Evolutionary conservation across 2,888 invertebrate species (phyloP), one percentile per base, ranked within the genome.

Genomic region (Hemithea aestivaria): DNA sequence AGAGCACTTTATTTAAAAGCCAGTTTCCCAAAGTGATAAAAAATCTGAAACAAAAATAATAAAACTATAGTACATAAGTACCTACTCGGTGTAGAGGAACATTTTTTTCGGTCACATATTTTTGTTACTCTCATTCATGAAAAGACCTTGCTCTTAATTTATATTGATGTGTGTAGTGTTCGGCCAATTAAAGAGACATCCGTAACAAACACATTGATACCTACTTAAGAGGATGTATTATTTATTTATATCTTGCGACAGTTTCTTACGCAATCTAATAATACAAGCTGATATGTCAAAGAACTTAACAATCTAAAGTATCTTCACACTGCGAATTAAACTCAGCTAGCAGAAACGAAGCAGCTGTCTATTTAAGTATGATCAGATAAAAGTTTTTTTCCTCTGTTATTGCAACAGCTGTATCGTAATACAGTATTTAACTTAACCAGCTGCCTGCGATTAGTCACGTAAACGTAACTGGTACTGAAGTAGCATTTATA

Each of bases 1-100:
- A 5, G 24, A 29, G 35, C 35, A 52, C 46, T 59, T 57, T 65
- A 61, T 66, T 59, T 63, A 42, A 41, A 35, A 55, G 60, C 68
- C 65, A 67, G 66, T 48, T 54, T 67, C 53, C 41, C 40, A 28
- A 39, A 35, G 35, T 31, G 24, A 39, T 20, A 41, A 11, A 20
- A 38, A 60, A 66, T 65, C 70, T 71, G 70, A 38, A 71, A 70
- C 58, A 62, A n/a, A n/a, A n/a, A 66, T 37, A 45, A 36, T 21
- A 45, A 42, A 27, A 21, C 20, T 10, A 11, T 5, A 7, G 11
- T 20, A n/a, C n/a, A n/a, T n/a, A 16, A 16, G 16, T 16, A 16
- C 16, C 5, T 16, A 4, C 5, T 16, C 2, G 16, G 5, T 4
- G 5, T 5, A 16, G n/a, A 16, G 16, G 16, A 16, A 16, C 16